These are phyloP conservation scores for Poecilia latipinna DNA, from an alignment of 2,113 vertebrate genomes.

Conservation along the genomic window DNA sequence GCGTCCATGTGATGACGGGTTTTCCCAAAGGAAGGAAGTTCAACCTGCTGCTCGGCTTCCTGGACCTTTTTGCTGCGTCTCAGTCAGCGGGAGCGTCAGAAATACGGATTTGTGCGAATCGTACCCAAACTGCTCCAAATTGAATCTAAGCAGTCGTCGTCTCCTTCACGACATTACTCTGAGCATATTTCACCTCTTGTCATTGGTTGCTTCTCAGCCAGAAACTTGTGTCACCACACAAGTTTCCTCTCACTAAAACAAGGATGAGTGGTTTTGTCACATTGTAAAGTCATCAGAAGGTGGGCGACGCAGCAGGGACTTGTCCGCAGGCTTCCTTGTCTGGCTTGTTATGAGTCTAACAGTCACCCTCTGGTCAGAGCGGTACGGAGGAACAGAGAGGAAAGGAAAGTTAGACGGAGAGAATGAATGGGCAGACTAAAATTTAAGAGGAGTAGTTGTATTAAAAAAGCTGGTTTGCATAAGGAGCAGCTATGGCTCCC, in stretches of 20 bases:
- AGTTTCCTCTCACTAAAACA: slow-evolving; percentile 25
- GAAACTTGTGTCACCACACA: slow-evolving; percentile 12
- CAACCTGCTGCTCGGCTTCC: slow-evolving; percentile 37
- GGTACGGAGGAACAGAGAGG: slow-evolving; percentile 16
- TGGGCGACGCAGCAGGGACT: slow-evolving; percentile 62
- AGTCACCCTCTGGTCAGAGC: slow-evolving; percentile 53
- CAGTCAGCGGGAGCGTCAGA: slow-evolving; percentile 24
- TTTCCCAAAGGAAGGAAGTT: slow-evolving; percentile 74
- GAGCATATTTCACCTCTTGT: slow-evolving; percentile 1
- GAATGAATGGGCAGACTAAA: slow-evolving; percentile 5
- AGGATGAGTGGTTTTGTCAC: slow-evolving; percentile 52
- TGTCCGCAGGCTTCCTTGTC: slow-evolving; percentile 61
- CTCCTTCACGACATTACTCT: slow-evolving; percentile 2
- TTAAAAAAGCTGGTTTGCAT: slow-evolving; percentile 14
- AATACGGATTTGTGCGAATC: slow-evolving; percentile 4
- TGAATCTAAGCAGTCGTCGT: not conserved
- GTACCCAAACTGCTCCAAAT: not conserved
- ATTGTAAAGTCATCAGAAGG: slow-evolving; percentile 80
- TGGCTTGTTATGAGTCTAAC: slow-evolving; percentile 75
- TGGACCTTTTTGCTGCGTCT: slow-evolving; percentile 30
- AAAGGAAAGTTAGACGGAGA: slow-evolving; percentile 13
- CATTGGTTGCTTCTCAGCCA: slow-evolving; percentile 15
- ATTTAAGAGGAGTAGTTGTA: not conserved
- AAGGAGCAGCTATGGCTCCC: not conserved
- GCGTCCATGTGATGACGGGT: slow-evolving; percentile 38